Percentiles rank a stretch among this genome's conserved stretches.
phyloP scores from a whole-genome alignment of 2,888 invertebrate genomes.

The Aphidoletes aphidimyza region DNA sequence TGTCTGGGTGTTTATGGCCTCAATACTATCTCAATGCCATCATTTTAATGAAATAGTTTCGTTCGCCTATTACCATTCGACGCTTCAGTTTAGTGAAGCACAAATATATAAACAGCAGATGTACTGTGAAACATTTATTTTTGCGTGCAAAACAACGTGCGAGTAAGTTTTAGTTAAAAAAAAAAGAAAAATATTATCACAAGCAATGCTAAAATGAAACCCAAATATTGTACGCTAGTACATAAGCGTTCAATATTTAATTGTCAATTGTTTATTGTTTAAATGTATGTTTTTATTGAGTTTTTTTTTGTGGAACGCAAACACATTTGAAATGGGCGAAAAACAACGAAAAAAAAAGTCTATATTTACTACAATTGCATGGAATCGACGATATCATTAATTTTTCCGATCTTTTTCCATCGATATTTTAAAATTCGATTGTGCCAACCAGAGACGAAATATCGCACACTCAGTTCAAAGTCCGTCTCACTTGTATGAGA shows the following conservation, averaged over 20 bases:
- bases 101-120: too few species aligned
- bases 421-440: too few species aligned
- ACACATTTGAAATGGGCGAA: too few species aligned
- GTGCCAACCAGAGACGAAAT: too few species aligned
- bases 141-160: too few species aligned
- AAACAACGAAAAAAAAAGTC: too few species aligned
- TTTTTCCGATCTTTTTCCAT: not conserved
- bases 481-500: too few species aligned
- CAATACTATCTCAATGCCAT: slow-evolving; percentile 20
- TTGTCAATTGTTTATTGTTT: slow-evolving; percentile 3
- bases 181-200: not conserved
- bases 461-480: too few species aligned
- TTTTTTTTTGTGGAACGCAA: too few species aligned
- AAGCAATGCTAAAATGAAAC: slow-evolving; percentile 1
- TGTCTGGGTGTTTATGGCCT: not conserved
- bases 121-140: not conserved
- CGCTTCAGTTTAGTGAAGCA: too few species aligned
- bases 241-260: not conserved
- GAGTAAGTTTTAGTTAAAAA: too few species aligned
- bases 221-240: not conserved
- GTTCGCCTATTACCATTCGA: not conserved
- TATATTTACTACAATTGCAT: too few species aligned
- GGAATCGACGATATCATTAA: not conserved
- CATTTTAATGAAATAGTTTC: slow-evolving; percentile 22
- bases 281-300: not conserved